Percentiles rank a stretch among this genome's conserved stretches.
Evolutionary conservation across 2,888 invertebrate species (phyloP).

Genomic region (Ecdyonurus torrentis): DNA sequence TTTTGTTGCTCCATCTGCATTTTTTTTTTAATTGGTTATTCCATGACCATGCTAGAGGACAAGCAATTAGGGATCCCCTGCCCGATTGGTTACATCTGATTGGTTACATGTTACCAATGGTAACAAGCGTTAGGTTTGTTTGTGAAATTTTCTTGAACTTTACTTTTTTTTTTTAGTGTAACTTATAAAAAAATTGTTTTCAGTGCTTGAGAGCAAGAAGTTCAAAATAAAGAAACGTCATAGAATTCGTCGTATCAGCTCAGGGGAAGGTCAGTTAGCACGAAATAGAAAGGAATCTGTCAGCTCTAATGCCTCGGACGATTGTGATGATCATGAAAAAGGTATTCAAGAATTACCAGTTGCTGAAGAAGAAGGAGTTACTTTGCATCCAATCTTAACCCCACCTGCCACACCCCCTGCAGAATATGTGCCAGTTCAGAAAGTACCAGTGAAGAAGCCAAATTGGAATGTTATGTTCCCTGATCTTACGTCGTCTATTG

Average conservation of each 20-base stretch:
- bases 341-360: conserved; percentile 8
- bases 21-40: too few relatives aligned
- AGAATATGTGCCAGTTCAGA: neutral
- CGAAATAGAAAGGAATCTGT: conserved; percentile 6
- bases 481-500: neutral
- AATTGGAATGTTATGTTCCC: neutral
- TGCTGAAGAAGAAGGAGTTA: conserved; percentile 7
- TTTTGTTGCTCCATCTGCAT: too few relatives aligned
- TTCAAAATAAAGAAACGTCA: neutral
- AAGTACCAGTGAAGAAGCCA: neutral
- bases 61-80: too few relatives aligned
- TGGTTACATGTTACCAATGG: too few relatives aligned
- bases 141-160: neutral
- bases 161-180: too few relatives aligned
- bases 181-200: neutral
- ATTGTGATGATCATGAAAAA: conserved; percentile 11
- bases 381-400: neutral
- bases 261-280: neutral
- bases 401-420: neutral
- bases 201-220: neutral
- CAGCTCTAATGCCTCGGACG: conserved; percentile 9
- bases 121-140: too few relatives aligned
- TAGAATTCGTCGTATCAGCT: neutral
- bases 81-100: too few relatives aligned
- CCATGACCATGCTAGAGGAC: too few relatives aligned